Evolutionary conservation across 2,113 vertebrate species (phyloP).

Genomic region (Oreochromis tanganicae): DNA sequence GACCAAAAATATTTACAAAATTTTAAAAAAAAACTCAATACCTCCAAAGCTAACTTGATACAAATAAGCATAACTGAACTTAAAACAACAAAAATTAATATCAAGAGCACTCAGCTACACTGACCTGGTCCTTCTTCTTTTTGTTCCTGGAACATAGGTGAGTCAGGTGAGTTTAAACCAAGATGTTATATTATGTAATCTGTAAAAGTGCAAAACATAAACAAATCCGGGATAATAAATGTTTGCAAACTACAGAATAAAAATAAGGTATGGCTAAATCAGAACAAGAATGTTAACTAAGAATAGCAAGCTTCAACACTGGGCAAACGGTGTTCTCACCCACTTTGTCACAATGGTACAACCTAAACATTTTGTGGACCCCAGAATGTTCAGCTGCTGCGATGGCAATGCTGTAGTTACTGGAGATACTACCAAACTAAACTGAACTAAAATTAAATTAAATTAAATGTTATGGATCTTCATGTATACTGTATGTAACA

Average conservation of each 20-base stretch:
- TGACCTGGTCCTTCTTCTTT: not conserved
- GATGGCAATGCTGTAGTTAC: not conserved
- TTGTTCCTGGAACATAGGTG: not conserved
- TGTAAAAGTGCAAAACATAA: not conserved
- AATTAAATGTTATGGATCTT: not conserved
- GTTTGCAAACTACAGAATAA: not conserved
- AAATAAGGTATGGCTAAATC: not conserved
- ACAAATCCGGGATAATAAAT: not conserved
- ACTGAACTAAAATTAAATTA: not conserved
- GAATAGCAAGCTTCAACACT: not conserved
- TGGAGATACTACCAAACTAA: not conserved
- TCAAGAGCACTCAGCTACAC: not conserved
- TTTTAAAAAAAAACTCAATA: not conserved
- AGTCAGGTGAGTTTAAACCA: not conserved
- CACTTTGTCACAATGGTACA: not conserved
- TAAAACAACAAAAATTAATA: not conserved
- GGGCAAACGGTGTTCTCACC: not conserved
- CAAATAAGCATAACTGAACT: not conserved
- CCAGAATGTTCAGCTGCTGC: not conserved
- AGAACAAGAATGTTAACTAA: not conserved
- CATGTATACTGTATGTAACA: not conserved
- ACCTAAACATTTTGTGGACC: not conserved
- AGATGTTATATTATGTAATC: not conserved
- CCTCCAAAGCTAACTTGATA: not conserved
- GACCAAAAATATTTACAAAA: not conserved